Percentiles rank a stretch among this genome's conserved stretches.
phyloP scores from a whole-genome alignment of 2,113 vertebrate species.

The Leptocoma aspasia region DNA sequence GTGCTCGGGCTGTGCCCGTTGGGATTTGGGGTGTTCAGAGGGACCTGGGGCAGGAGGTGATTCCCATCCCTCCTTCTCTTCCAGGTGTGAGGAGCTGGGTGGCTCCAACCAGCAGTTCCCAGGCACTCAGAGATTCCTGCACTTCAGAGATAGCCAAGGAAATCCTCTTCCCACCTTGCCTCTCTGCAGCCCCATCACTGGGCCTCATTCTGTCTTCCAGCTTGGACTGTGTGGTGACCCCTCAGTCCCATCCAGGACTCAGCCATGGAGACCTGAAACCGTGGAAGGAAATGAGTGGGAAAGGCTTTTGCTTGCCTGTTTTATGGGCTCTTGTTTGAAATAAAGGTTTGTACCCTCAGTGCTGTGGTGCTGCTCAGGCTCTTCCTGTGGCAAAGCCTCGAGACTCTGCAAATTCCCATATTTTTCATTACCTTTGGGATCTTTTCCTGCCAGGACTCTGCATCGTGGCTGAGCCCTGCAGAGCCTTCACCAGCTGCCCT shows the following conservation, averaged over 20 bases:
- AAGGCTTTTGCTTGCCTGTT: neutral
- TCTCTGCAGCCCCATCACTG: neutral
- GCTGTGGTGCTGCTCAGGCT: neutral
- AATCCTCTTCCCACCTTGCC: neutral
- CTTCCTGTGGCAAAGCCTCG: neutral
- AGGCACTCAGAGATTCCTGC: accelerated
- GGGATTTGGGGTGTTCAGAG: neutral
- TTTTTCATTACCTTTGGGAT: accelerated
- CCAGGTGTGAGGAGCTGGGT: neutral
- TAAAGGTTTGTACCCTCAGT: neutral
- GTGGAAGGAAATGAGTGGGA: neutral
- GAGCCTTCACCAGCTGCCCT: neutral
- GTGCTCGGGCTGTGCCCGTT: accelerated
- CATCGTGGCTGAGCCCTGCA: accelerated
- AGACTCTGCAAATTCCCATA: accelerated
- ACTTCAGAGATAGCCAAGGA: neutral
- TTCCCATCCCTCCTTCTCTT: neutral
- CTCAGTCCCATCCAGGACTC: neutral
- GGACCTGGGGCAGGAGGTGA: neutral
- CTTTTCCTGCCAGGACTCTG: neutral
- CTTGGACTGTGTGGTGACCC: neutral
- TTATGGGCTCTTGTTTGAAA: neutral
- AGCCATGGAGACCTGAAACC: neutral
- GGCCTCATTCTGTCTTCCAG: neutral
- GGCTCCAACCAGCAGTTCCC: neutral